Conservation (phyloP, 1,140 invertebrate species). For the Episyrphus balteatus region DNA sequence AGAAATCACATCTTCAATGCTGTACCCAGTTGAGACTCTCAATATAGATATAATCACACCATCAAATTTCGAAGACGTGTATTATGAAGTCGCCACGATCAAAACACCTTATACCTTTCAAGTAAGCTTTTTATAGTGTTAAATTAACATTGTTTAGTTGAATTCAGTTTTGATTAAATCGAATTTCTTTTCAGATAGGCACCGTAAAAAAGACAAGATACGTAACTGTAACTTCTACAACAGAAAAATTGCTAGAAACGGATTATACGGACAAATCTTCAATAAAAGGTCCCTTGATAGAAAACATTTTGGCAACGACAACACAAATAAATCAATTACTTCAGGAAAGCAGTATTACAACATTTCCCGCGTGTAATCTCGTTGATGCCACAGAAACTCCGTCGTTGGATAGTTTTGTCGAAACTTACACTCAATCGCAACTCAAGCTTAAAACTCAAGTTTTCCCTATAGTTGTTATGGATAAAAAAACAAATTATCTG, state of each 20-base stretch:
- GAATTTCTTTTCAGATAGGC: constrained; percentile 54
- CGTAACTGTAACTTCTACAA: constrained; percentile 70
- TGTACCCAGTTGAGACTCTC: constrained; percentile 50
- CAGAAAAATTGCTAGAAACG: constrained; percentile 61
- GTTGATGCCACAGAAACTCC: constrained; percentile 64
- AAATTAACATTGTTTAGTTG: neutral
- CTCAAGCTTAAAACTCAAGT: constrained; percentile 77
- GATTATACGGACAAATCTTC: constrained; percentile 45
- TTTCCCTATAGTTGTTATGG: constrained; percentile 61
- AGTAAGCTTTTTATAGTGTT: constrained; percentile 38
- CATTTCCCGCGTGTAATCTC: constrained; percentile 65
- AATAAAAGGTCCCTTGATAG: constrained; percentile 61
- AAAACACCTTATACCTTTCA: constrained; percentile 82
- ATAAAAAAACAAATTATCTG: constrained; percentile 57
- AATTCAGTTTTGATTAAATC: neutral
- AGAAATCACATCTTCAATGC: no score
- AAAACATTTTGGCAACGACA: constrained; percentile 74
- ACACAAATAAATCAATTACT: constrained; percentile 59
- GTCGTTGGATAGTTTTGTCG: constrained; percentile 74
- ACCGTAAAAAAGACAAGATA: constrained; percentile 76
- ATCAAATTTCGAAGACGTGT: constrained; percentile 67
- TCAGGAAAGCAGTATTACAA: constrained; percentile 65
- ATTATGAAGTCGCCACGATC: constrained; percentile 79
- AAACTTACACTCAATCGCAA: constrained; percentile 82
- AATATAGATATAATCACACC: constrained; percentile 79